Evolutionary conservation across 1,140 invertebrate species (phyloP).

Genomic region (Acyrthosiphon pisum): DNA sequence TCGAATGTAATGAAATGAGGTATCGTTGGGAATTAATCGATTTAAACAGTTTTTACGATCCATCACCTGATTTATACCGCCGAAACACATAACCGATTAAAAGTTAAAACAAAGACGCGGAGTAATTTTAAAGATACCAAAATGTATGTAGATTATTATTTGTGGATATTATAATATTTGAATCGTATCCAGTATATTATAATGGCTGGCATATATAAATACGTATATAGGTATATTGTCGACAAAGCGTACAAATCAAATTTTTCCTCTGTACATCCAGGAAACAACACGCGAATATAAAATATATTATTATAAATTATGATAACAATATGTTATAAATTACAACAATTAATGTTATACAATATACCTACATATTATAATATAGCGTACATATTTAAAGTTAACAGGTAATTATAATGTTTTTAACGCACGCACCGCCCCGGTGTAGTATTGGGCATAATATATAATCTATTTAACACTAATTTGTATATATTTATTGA

Average conservation of each 20-base stretch:
- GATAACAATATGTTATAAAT: background rate
- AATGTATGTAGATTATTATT: background rate
- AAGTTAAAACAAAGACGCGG: background rate
- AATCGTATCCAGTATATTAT: background rate
- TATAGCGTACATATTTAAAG: background rate
- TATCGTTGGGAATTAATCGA: constrained; percentile 30
- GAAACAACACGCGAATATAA: background rate
- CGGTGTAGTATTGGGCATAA: background rate
- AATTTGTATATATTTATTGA: constrained; percentile 14
- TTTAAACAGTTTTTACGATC: constrained; percentile 29
- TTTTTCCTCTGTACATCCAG: background rate
- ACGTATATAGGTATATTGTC: background rate
- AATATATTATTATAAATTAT: constrained; percentile 5
- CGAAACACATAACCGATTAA: background rate
- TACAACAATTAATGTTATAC: too few relatives aligned
- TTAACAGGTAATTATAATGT: background rate
- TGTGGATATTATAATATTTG: background rate
- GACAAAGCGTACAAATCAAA: background rate
- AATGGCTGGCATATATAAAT: background rate
- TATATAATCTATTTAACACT: background rate
- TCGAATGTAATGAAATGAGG: constrained; percentile 16
- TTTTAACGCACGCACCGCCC: background rate
- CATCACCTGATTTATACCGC: background rate
- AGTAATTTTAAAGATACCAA: constrained; percentile 13
- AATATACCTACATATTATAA: too few relatives aligned